A percentile compares a stretch with the other conserved stretches of the same genome.
Conservation (phyloP, 2,888 invertebrate species). For the Oscheius sp. region DNA sequence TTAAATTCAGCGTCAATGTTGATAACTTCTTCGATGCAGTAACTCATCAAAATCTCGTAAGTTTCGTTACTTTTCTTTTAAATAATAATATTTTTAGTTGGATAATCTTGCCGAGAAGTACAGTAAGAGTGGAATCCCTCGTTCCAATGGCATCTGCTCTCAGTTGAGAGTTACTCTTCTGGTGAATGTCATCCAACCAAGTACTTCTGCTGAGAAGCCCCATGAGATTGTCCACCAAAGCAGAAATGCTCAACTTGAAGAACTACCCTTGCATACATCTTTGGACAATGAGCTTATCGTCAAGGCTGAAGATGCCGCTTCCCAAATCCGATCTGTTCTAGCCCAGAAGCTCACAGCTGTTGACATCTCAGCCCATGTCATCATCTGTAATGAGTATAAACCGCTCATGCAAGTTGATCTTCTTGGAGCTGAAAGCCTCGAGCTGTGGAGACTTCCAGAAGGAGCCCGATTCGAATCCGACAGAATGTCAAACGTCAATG, state of each 20-base stretch:
- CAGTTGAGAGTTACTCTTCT: slow-evolving; percentile 42
- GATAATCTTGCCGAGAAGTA: slow-evolving; percentile 17
- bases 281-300: slow-evolving; percentile 32
- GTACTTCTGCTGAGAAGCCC: not conserved
- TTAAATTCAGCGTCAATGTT: slow-evolving; percentile 36
- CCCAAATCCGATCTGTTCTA: slow-evolving; percentile 22
- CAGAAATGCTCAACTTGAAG: slow-evolving; percentile 31
- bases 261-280: slow-evolving; percentile 32
- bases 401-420: slow-evolving; percentile 47
- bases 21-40: slow-evolving; percentile 32
- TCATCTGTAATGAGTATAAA: slow-evolving; percentile 40
- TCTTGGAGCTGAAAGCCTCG: slow-evolving; percentile 54
- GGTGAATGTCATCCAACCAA: slow-evolving; percentile 24
- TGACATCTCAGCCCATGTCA: slow-evolving; percentile 34
- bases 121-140: slow-evolving; percentile 18
- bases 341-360: slow-evolving; percentile 22
- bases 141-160: slow-evolving; percentile 42
- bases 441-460: slow-evolving; percentile 60
- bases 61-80: slow-evolving; percentile 3
- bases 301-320: slow-evolving; percentile 32
- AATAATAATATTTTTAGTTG: slow-evolving; percentile 1
- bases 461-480: slow-evolving; percentile 47
- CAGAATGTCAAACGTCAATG: slow-evolving; percentile 47
- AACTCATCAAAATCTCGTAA: slow-evolving; percentile 29
- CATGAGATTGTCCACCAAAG: slow-evolving; percentile 25